Evolutionary conservation across 1,140 invertebrate species (phyloP), one percentile per base, ranked within the genome.

Genomic region (Anagrus nilaparvatae): DNA sequence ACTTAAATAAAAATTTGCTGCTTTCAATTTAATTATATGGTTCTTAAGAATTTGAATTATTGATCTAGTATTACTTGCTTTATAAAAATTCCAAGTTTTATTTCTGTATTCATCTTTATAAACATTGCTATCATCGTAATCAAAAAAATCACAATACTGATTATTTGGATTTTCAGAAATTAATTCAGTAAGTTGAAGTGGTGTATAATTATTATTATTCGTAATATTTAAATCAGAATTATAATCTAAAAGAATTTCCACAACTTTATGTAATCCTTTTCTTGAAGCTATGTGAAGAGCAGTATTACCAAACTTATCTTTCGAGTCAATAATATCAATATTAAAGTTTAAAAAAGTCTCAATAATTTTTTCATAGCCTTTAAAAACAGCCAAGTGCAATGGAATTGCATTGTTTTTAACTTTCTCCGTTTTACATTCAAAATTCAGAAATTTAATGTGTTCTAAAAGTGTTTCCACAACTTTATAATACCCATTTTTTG

Each of bases 391-490:
- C 2, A 28, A 13, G 5, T 25, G n/a, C 12, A 27, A n/a, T n/a
- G 17, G 2, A 18, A 12, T 18, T 27, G 3, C 19, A 4, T 40
- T 25, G 7, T 30, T 17, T 4, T 25, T 25, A 6, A 28, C 31
- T 7, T 30, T 10, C 9, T 31, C 17, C 7, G 6, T 13, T 24
- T 34, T 21, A 3, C 20, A 25, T 20, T 18, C n/a, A 16, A 4
- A 18, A 40, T 48, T 44, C 12, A 40, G 25, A 17, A 34, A 16
- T 5, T 29, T 40, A 16, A 21, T 19, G 20, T 40, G 21, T 17
- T 31, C 36, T 14, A 46, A 20, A 3, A 46, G 17, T n/a, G 31
- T 14, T 10, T 41, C 17, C 7, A 46, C 24, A 37, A 46, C 13
- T 17, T 29, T n/a, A 0, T 10, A 7, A 20, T 36, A 8, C n/a